Evolutionary conservation across 2,797 vertebrate genomes (phyloP).

Genomic region (Tiaroga cobitis): DNA sequence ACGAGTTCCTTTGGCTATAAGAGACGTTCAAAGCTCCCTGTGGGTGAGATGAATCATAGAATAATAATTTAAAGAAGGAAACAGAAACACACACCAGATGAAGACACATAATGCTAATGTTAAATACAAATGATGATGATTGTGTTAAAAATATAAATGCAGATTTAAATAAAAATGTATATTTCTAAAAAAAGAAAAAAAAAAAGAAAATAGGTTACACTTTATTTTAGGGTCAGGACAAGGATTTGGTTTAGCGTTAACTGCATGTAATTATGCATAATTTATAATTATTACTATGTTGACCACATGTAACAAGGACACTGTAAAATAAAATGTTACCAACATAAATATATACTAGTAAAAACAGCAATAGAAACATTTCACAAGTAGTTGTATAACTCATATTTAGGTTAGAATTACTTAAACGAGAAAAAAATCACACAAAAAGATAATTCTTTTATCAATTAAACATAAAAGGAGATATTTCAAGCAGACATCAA

Average conservation of each 20-base stretch:
- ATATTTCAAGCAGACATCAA: neutral
- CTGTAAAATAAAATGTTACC: neutral
- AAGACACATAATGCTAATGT: neutral
- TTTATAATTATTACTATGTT: neutral
- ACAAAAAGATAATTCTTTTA: no score
- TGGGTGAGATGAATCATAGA: neutral
- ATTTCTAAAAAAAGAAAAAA: neutral
- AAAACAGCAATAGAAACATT: neutral
- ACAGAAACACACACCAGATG: constrained; percentile 11
- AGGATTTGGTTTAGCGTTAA: neutral
- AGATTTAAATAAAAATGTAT: neutral
- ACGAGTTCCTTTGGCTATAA: neutral
- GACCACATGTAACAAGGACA: neutral
- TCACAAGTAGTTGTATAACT: neutral
- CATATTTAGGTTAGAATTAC: neutral
- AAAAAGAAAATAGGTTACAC: neutral
- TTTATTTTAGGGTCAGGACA: neutral
- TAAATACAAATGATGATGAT: neutral
- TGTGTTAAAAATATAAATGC: neutral
- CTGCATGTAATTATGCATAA: neutral
- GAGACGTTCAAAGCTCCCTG: constrained; percentile 8
- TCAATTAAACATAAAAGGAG: neutral
- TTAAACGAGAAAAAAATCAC: neutral
- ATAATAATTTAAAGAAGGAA: constrained; percentile 7
- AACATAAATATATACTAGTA: neutral